Conservation (phyloP, 2,113 vertebrate species). For the Scalopus aquaticus region DNA sequence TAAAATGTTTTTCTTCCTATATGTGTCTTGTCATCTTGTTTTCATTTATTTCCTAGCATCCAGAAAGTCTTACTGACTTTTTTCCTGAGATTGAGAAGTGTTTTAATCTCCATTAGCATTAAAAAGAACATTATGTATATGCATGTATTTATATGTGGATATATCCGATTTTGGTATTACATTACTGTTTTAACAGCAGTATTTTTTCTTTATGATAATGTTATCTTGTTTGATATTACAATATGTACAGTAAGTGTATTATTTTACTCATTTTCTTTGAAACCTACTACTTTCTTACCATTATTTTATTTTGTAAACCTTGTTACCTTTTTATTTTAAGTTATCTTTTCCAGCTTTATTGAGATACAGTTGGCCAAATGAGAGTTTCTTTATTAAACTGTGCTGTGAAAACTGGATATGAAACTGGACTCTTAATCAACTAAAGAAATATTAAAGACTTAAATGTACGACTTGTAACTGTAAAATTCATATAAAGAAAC, state of each 20-base stretch:
- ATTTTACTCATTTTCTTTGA: neutral
- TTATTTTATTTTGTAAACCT: neutral
- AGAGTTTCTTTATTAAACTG: neutral
- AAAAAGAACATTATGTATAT: neutral
- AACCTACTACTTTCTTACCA: neutral
- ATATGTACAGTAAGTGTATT: neutral
- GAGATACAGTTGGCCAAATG: neutral
- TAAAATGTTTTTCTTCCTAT: neutral
- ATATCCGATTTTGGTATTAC: neutral
- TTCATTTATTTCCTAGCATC: neutral
- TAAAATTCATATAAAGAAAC: neutral
- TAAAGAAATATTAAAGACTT: neutral
- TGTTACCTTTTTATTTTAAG: neutral
- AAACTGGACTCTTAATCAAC: neutral
- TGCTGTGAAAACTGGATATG: neutral
- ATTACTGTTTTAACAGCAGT: neutral
- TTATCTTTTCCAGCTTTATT: neutral
- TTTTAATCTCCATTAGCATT: neutral
- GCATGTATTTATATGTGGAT: too few species aligned
- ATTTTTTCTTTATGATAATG: neutral
- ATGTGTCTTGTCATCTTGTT: neutral
- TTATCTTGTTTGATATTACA: neutral
- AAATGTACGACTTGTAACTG: neutral
- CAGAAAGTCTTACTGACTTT: neutral
- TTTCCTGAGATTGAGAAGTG: neutral